Base-by-base conservation (phyloP, 2,797 vertebrate species). In the Smutsia gigantea region DNA sequence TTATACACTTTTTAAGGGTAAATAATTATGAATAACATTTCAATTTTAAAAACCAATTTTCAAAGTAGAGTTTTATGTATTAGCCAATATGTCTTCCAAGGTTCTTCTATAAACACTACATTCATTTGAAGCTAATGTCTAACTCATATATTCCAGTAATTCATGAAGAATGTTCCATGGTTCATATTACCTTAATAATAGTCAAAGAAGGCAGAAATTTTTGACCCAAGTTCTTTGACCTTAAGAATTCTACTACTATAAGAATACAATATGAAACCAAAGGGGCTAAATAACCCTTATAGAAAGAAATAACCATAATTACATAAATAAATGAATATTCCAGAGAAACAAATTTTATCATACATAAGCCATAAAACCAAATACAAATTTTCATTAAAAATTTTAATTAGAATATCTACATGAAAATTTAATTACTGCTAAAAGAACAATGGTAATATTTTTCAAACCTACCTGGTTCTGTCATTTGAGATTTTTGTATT, bases 401-500 rank as follows among this genome's bases (percentile, higher is more conserved):
- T 87, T 92, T 94, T 63, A 82, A 37, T 74, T 18, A 87, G 27
- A 95, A 39, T 27, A 89, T 7, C 29, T 37, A 78, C 9, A 78
- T 63, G 39, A 88, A 95, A 94, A 93, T 53, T 17, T 64, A 92
- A 84, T 84, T 21, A 79, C 27, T 64, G 34, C 88, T 83, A 68
- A 94, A 94, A 94, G 31, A 86, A 7, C 81, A 97, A 1, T 92
- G 14, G 81, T 37, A 86, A 8, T 39, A 49, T 29, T 96, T 88
- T 94, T 90, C 95, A 97, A 46, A 78, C 98, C 98, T 99, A 99
- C 99, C 99, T 99, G 99, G 93, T 97, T 98, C 98, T 93, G 98
- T 97, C 42, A 98, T 98, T 91, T 99, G 99, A 61, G 99, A 99
- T 97, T 99, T 99, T 96, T 99, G 99, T 63, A 99, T 91, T 4